Conservation (phyloP, 92 coral and sea anemone genomes). For the Chrysogorgia sp. region DNA sequence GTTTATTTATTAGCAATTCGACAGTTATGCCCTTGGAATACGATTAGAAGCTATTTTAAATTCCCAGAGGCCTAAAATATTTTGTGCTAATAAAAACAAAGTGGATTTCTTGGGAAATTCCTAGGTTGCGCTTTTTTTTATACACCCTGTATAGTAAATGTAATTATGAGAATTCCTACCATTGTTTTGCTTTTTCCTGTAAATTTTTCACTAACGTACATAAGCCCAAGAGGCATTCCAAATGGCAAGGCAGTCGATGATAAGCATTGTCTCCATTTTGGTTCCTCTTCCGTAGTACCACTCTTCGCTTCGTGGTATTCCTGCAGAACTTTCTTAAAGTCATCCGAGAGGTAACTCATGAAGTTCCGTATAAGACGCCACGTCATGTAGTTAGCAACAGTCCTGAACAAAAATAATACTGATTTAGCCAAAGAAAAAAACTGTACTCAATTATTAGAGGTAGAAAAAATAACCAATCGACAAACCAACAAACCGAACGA, state of each 20-base stretch:
- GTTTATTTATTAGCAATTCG: no score
- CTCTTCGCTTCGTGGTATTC: conserved; percentile 49
- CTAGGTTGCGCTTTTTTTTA: no score
- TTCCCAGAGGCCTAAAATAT: no score
- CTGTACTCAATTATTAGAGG: neutral
- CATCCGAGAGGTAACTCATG: conserved; percentile 57
- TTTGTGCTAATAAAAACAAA: no score
- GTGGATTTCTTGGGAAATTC: no score
- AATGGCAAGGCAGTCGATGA: conserved; percentile 66
- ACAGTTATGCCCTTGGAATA: no score
- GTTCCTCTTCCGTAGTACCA: conserved; percentile 77
- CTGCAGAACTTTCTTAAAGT: conserved; percentile 57
- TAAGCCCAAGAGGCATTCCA: conserved; percentile 89
- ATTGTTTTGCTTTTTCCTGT: conserved; percentile 72
- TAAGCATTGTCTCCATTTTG: conserved; percentile 87
- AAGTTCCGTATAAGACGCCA: conserved; percentile 75
- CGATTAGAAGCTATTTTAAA: no score
- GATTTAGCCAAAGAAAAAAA: neutral
- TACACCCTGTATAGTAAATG: no score
- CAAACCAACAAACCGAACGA: no score
- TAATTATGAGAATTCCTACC: conserved; percentile 51
- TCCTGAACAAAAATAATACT: conserved; percentile 55
- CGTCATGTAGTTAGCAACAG: conserved; percentile 92
- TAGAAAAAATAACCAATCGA: no score
- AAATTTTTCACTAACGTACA: conserved; percentile 78